These are phyloP conservation scores for Anarhynchus alexandrinus DNA, from an alignment of 2,113 vertebrate genomes.

Conservation along the genomic window DNA sequence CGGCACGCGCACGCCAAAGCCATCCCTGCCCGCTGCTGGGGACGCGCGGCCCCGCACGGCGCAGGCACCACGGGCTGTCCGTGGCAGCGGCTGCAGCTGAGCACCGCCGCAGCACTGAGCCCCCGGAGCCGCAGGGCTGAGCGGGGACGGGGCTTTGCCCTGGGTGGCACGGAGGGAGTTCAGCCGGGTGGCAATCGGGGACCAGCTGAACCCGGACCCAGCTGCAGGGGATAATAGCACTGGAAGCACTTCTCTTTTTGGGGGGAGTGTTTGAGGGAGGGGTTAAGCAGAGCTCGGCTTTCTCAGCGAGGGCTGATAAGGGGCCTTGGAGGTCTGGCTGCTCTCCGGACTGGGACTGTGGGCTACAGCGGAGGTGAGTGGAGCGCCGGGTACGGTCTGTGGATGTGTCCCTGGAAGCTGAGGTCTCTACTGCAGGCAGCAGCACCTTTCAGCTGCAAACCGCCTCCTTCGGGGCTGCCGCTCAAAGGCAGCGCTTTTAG, in stretches of 20 bases:
- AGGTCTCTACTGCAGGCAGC: neutral
- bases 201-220: neutral
- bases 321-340: rapidly evolving
- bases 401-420: neutral
- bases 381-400: rapidly evolving
- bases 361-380: neutral
- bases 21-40: no score
- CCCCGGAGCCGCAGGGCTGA: no score
- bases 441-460: neutral
- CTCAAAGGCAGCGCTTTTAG: neutral
- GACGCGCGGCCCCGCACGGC: rapidly evolving
- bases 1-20: rapidly evolving
- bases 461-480: neutral
- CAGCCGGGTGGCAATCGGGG: neutral
- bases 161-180: neutral
- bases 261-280: rapidly evolving
- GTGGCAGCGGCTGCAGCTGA: rapidly evolving
- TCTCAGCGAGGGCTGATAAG: neutral
- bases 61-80: rapidly evolving
- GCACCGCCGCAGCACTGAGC: rapidly evolving
- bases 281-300: rapidly evolving
- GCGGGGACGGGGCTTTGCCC: rapidly evolving
- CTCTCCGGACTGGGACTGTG: rapidly evolving
- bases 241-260: neutral
- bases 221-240: neutral